Evolutionary conservation across 2,797 vertebrate species (phyloP).

Genomic region (Leptodon cayanensis): DNA sequence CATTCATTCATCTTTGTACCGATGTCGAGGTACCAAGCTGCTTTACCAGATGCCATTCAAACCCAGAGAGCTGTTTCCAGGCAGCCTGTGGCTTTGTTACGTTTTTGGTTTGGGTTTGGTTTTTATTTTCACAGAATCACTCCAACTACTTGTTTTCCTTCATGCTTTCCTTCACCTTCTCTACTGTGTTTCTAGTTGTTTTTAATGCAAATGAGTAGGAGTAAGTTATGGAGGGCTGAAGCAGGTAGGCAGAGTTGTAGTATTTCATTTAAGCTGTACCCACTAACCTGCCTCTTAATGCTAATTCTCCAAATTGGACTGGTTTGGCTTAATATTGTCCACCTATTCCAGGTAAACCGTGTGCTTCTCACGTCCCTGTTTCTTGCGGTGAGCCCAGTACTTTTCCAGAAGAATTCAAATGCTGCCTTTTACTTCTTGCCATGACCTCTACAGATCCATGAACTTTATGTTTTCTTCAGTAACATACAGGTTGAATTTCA

Average conservation of each 20-base stretch:
- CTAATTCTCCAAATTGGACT: not conserved
- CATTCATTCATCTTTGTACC: not conserved
- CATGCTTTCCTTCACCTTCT: not conserved
- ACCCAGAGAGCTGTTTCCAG: not conserved
- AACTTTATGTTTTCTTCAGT: not conserved
- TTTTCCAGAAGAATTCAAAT: not conserved
- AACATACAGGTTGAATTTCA: not conserved
- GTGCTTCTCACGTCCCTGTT: not conserved
- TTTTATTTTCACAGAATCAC: not conserved
- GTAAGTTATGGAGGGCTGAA: not conserved
- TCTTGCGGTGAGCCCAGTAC: not conserved
- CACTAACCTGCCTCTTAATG: not conserved
- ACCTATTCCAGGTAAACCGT: not conserved
- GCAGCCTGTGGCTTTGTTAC: not conserved
- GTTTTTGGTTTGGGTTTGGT: rapidly evolving
- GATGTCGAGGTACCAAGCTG: not conserved
- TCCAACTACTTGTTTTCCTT: not conserved
- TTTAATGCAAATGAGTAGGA: not conserved
- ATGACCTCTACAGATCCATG: not conserved
- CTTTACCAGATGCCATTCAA: not conserved
- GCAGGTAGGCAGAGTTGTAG: not conserved
- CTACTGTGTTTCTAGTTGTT: not conserved
- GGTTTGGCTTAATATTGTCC: not conserved
- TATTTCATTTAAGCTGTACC: not conserved
- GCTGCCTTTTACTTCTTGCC: not conserved